Percentiles rank a stretch among this genome's conserved stretches.
phyloP scores from a whole-genome alignment of 2,888 invertebrate species.

The Acronicta aceris region DNA sequence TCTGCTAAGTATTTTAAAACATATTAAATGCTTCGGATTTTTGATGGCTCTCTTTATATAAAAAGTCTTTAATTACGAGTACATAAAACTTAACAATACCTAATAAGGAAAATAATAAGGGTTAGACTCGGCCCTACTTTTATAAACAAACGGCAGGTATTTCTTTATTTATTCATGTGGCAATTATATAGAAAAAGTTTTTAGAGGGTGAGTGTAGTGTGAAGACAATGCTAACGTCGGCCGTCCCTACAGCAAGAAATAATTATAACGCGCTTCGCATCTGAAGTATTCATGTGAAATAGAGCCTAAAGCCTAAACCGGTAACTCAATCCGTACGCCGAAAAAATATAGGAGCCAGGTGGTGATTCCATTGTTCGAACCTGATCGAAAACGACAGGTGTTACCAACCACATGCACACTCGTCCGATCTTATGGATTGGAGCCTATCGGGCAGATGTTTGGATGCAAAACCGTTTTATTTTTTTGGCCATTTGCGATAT shows the following conservation, averaged over 20 bases:
- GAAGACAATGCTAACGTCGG: not conserved
- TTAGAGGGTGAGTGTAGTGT: constrained; percentile 6
- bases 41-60: too few relatives aligned
- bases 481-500: constrained; percentile 34
- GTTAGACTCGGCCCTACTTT: not conserved
- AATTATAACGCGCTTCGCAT: constrained; percentile 28
- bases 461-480: constrained; percentile 36
- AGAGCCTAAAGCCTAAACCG: constrained; percentile 33
- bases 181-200: constrained; percentile 17
- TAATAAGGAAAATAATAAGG: not conserved
- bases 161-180: constrained; percentile 30
- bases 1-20: too few relatives aligned
- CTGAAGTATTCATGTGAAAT: constrained; percentile 31
- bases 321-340: constrained; percentile 41
- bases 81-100: too few relatives aligned
- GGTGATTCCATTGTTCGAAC: constrained; percentile 67
- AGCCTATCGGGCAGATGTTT: constrained; percentile 55
- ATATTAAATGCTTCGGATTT: too few relatives aligned
- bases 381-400: constrained; percentile 80
- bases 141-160: not conserved
- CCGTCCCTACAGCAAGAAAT: not conserved
- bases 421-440: constrained; percentile 51
- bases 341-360: constrained; percentile 64
- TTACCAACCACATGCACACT: constrained; percentile 55
- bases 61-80: constrained; percentile 1